Conservation (phyloP, 2,888 invertebrate genomes). For the Aporophyla lueneburgensis region DNA sequence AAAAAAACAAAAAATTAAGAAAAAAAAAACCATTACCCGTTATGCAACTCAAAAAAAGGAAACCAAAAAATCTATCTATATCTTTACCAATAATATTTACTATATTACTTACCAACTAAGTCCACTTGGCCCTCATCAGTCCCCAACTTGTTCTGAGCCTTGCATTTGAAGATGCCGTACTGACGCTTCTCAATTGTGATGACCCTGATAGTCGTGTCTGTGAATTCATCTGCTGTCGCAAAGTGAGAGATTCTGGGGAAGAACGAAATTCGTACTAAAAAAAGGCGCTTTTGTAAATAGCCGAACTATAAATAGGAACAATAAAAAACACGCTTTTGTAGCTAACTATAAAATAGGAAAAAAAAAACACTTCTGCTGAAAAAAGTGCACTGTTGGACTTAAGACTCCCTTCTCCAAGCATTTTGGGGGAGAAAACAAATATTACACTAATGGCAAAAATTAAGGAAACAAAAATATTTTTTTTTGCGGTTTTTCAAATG, state of each 20-base stretch:
- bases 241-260: constrained; percentile 95
- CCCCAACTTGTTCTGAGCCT: constrained; percentile 97
- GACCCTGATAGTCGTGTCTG: constrained; percentile 96
- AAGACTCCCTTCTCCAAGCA: no score
- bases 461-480: no score
- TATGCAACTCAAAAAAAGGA: constrained; percentile 12
- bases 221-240: constrained; percentile 97
- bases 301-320: no score
- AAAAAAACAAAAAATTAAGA: not conserved
- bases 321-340: no score
- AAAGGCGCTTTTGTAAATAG: no score
- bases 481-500: no score
- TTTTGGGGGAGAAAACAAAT: no score
- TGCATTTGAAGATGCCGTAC: constrained; percentile 96
- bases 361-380: no score
- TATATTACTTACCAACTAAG: constrained; percentile 93
- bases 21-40: not conserved
- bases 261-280: not conserved
- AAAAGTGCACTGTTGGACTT: no score
- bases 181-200: constrained; percentile 98
- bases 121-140: constrained; percentile 95
- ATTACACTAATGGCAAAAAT: no score
- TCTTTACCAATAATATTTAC: not conserved
- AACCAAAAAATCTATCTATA: not conserved
- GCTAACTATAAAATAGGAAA: no score